These are phyloP conservation scores for Eulemur macaco DNA, from an alignment of 2,113 vertebrate species.

Conservation along the genomic window DNA sequence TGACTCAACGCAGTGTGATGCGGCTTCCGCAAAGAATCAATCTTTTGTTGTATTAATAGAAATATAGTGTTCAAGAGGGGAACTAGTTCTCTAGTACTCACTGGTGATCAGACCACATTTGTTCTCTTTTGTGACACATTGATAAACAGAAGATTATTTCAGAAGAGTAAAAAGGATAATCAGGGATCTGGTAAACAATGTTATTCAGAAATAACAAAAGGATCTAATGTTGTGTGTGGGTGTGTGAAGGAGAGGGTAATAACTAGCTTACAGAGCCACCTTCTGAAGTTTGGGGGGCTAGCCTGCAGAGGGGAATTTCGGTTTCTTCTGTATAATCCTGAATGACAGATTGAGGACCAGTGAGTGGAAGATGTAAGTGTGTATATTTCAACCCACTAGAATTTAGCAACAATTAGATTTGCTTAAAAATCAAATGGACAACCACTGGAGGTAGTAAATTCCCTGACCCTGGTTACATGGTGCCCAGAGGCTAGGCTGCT, in stretches of 20 bases:
- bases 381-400: neutral
- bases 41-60: conserved; percentile 61
- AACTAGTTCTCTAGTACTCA: neutral
- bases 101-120: conserved; percentile 14
- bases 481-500: neutral
- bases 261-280: neutral
- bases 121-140: neutral
- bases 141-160: conserved; percentile 1
- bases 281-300: neutral
- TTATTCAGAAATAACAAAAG: conserved; percentile 4
- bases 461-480: neutral
- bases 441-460: neutral
- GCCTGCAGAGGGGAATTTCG: neutral
- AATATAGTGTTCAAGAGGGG: neutral
- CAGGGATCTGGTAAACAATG: neutral
- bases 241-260: neutral
- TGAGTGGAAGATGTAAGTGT: neutral
- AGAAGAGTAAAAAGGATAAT: neutral
- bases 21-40: neutral
- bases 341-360: neutral
- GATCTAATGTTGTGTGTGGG: neutral
- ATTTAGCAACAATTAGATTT: neutral
- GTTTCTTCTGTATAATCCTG: neutral
- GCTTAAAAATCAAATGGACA: neutral
- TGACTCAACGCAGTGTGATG: conserved; percentile 61